These are phyloP conservation scores for Pachypeltis micranthus DNA, from an alignment of 1,140 invertebrate genomes.

Conservation along the genomic window DNA sequence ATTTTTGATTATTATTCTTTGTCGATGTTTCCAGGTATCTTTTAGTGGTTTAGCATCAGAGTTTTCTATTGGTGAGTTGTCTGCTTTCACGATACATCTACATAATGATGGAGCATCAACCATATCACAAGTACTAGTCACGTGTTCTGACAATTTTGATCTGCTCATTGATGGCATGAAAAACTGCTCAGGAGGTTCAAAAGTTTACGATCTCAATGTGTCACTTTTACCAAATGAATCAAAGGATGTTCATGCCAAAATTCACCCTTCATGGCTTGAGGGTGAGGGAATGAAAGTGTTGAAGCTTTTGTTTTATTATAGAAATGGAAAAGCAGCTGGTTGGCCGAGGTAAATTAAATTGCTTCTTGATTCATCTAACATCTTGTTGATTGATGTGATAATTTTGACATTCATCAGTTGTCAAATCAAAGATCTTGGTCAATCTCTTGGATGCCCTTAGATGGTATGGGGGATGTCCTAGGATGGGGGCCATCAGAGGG, in stretches of 20 bases:
- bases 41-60: slow-evolving; percentile 55
- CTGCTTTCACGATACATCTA: slow-evolving; percentile 51
- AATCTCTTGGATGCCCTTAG: too few relatives aligned
- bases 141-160: slow-evolving; percentile 53
- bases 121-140: slow-evolving; percentile 51
- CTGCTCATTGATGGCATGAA: slow-evolving; percentile 35
- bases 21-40: slow-evolving; percentile 43
- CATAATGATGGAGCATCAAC: slow-evolving; percentile 54
- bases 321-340: neutral
- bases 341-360: neutral
- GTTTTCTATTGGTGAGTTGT: slow-evolving; percentile 60
- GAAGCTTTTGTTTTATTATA: neutral
- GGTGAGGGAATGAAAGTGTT: neutral
- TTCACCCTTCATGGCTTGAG: neutral
- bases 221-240: slow-evolving; percentile 9
- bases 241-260: neutral
- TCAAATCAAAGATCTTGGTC: too few relatives aligned
- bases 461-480: too few relatives aligned
- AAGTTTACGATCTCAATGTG: slow-evolving; percentile 28
- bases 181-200: too few relatives aligned
- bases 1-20: too few relatives aligned
- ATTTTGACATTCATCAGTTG: too few relatives aligned
- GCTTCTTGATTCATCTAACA: too few relatives aligned
- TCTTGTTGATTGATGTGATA: too few relatives aligned
- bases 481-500: too few relatives aligned